Evolutionary conservation across 2,797 vertebrate genomes (phyloP), one percentile per base, ranked within the genome.

Genomic region (Acanthurus tractus): DNA sequence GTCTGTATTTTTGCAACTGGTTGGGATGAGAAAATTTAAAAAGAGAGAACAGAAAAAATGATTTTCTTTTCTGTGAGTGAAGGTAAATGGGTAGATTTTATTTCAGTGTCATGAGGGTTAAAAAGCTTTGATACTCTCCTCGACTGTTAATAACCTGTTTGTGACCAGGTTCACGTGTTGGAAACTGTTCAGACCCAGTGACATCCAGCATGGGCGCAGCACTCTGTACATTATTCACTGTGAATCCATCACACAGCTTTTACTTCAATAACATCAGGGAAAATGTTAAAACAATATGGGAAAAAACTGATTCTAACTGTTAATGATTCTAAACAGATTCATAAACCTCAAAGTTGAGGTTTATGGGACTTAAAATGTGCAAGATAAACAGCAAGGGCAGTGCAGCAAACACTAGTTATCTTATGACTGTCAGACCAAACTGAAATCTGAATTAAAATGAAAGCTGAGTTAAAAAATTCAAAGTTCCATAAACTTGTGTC

Each of bases 81-180:
- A 6, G 54, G 55, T 65, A 66, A 79, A 87, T 56, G 4, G 78
- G 18, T 22, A 79, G 48, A 22, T 62, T 73, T 73, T 70, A 4
- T 44, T 6, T 68, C 10, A 3, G 6, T 45, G 58, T 57, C 25
- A 23, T 9, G 45, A 48, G 17, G 12, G 9, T 7, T 54, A 34
- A 53, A 34, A 63, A 29, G 15, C 15, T 29, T 67, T 78, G 18
- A 56, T 59, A 55, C 40, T 22, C 29, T 66, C 12, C 18, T 57
- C 20, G 23, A 74, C 49, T 52, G n/a, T 79, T 75, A 75, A 68
- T 44, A 70, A 63, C 48, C 76, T 66, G 15, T 69, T 72, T 74
- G 56, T 68, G 69, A 59, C 22, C 18, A 34, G 20, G 57, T 80
- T 71, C 56, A 67, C 67, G 38, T 67, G 57, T 74, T 76, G 36